These are phyloP conservation scores for Lophius americanus DNA, from an alignment of 2,797 vertebrate species.

Conservation along the genomic window DNA sequence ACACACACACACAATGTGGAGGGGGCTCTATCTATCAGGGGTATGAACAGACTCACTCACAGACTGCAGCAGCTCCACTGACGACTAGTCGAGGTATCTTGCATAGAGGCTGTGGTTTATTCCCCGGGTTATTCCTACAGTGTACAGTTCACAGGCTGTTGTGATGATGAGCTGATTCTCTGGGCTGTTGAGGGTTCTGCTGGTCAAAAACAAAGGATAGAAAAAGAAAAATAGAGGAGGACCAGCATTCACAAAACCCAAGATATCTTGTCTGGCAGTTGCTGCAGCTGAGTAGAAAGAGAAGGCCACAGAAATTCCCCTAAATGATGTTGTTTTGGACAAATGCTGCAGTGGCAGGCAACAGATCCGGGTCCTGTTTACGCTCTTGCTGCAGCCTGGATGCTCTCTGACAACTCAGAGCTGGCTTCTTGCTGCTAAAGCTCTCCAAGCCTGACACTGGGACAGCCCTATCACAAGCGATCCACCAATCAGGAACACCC, in stretches of 20 bases:
- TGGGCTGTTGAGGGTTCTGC: slow-evolving; percentile 36
- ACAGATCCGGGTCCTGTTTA: slow-evolving; percentile 32
- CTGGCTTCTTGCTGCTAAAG: slow-evolving; percentile 68
- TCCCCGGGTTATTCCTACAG: slow-evolving; percentile 7
- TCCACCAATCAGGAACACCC: slow-evolving; percentile 72
- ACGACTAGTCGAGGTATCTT: slow-evolving; percentile 18
- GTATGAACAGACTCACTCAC: slow-evolving; percentile 14
- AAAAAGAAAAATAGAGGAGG: slow-evolving; percentile 52
- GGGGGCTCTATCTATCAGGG: slow-evolving; percentile 32
- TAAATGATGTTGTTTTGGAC: slow-evolving; percentile 2
- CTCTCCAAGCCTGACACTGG: slow-evolving; percentile 46
- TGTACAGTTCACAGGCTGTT: slow-evolving; percentile 18
- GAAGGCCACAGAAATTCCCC: slow-evolving; percentile 22
- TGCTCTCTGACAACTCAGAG: slow-evolving; percentile 64
- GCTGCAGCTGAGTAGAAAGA: slow-evolving; percentile 13
- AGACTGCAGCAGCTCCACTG: slow-evolving; percentile 40
- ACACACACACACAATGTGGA: slow-evolving; percentile 50
- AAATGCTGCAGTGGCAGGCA: slow-evolving; percentile 28
- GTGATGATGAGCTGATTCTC: slow-evolving; percentile 23
- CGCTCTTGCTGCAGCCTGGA: slow-evolving; percentile 52
- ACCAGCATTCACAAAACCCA: slow-evolving; percentile 28
- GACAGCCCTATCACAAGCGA: slow-evolving; percentile 54
- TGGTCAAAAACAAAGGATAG: slow-evolving; percentile 66
- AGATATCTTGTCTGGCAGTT: slow-evolving; percentile 16
- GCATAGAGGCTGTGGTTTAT: slow-evolving; percentile 7